Evolutionary conservation across 2,888 invertebrate genomes (phyloP), one percentile per base, ranked within the genome.

Genomic region (Melitaea athalia): DNA sequence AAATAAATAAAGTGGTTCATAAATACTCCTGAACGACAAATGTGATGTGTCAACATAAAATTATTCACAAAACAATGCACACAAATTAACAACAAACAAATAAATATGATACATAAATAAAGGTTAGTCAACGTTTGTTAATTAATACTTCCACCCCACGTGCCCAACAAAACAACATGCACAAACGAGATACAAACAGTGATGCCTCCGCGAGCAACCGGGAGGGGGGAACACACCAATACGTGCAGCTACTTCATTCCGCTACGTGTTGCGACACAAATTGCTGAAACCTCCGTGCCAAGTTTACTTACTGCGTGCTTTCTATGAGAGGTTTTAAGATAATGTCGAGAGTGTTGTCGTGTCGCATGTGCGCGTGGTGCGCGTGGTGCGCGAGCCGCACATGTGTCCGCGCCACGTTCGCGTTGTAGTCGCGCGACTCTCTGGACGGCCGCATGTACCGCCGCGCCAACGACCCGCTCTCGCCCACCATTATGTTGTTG

Each of bases 341-440:
- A 88, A 93, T 91, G 90, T 93, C 92, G 89, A 93, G 93, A 70
- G 93, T 93, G 92, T 92, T 93, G 91, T 93, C 93, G 82, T 89
- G 90, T 73, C 91, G 85, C 72, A 81, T 78, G 77, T 82, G 81
- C 74, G 80, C 77, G 75, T 78, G 79, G 75, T 80, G 74, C 77
- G 66, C 79, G 82, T 81, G 57, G 73, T 76, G 83, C 77, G 84
- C 84, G 72, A 84, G 83, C 72, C 90, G 86, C 79, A 85, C 78
- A 84, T 89, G 91, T 78, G 92, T 86, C 75, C 91, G 90, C 83
- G 91, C 83, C 77, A 89, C 71, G 82, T 91, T 91, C 72, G 91
- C 89, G 87, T 91, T 91, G 89, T 81, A 77, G 82, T 83, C 83
- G 70, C 82, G 85, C 71, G 80, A 79, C 77, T 86, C 88, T 69